A percentile compares a stretch with the other conserved stretches of the same genome.
phyloP scores from a whole-genome alignment of 2,113 vertebrate genomes.

The Verasper variegatus region DNA sequence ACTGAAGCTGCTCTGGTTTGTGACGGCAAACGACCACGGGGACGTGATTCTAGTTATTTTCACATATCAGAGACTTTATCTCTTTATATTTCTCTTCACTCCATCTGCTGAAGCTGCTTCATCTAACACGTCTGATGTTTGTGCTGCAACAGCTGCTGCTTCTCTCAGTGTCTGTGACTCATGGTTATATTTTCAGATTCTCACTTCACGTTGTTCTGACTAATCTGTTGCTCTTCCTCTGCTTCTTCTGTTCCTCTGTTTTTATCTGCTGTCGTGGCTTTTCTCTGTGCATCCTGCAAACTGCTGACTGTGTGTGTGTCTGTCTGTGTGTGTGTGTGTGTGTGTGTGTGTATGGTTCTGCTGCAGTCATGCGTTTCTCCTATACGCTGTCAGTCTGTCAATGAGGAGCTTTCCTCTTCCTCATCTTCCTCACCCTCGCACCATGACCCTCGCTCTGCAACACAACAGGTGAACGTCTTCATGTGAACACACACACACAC shows the following conservation, averaged over 20 bases:
- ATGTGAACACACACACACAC: not conserved
- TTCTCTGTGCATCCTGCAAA: constrained; percentile 10
- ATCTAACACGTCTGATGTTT: not conserved
- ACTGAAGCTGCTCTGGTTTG: no score
- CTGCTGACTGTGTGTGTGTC: not conserved
- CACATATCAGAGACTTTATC: no score
- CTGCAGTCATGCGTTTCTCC: constrained; percentile 61
- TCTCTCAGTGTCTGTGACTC: not conserved
- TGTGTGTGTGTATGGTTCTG: not conserved
- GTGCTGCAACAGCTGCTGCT: not conserved
- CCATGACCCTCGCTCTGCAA: constrained; percentile 40
- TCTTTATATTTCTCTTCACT: not conserved
- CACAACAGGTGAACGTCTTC: constrained; percentile 63
- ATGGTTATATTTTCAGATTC: not conserved
- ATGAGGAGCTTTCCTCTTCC: constrained; percentile 78
- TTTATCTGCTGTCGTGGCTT: not conserved
- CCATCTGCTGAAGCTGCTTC: not conserved
- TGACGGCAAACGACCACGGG: no score
- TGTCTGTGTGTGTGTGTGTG: not conserved
- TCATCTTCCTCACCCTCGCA: constrained; percentile 80
- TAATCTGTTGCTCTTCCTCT: not conserved
- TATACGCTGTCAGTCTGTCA: constrained; percentile 91
- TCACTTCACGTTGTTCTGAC: not conserved
- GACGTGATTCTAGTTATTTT: no score
- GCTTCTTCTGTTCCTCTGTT: not conserved